A percentile compares a stretch with the other conserved stretches of the same genome.
Evolutionary conservation across 1,140 invertebrate species (phyloP).

Genomic region (Hestina assimilis): DNA sequence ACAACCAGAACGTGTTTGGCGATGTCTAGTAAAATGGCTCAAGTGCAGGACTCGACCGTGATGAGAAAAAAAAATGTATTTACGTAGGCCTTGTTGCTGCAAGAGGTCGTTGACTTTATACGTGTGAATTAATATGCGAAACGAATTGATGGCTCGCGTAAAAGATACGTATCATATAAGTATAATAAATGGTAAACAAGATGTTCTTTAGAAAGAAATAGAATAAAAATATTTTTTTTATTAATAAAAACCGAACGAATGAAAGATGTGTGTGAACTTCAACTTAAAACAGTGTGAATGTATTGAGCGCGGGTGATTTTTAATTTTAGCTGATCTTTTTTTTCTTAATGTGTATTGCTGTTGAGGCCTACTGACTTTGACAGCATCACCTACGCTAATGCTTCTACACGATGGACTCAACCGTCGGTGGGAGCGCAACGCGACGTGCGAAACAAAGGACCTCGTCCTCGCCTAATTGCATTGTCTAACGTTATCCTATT

Average conservation of each 20-base stretch:
- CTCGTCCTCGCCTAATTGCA: no score
- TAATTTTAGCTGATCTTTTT: no score
- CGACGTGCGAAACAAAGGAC: no score
- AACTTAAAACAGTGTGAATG: no score
- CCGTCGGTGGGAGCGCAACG: no score
- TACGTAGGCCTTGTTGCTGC: slow-evolving; percentile 27
- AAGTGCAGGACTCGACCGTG: slow-evolving; percentile 26
- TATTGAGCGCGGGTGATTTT: no score
- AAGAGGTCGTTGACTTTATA: slow-evolving; percentile 32
- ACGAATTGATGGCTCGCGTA: not conserved
- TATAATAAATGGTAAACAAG: not conserved
- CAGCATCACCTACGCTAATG: no score
- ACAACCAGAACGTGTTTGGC: slow-evolving; percentile 13
- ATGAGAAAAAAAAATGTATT: slow-evolving; percentile 16
- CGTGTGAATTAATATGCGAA: slow-evolving; percentile 7
- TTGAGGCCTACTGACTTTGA: no score
- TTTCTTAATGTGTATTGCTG: no score
- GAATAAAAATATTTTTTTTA: not conserved
- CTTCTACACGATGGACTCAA: no score
- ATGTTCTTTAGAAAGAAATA: not conserved
- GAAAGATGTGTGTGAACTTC: no score
- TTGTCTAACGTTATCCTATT: no score
- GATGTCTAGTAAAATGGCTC: slow-evolving; percentile 23
- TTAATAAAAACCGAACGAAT: not conserved
- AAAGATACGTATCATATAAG: slow-evolving; percentile 1